phyloP scores from a whole-genome alignment of 2,888 invertebrate genomes.

The Phorcus lineatus region DNA sequence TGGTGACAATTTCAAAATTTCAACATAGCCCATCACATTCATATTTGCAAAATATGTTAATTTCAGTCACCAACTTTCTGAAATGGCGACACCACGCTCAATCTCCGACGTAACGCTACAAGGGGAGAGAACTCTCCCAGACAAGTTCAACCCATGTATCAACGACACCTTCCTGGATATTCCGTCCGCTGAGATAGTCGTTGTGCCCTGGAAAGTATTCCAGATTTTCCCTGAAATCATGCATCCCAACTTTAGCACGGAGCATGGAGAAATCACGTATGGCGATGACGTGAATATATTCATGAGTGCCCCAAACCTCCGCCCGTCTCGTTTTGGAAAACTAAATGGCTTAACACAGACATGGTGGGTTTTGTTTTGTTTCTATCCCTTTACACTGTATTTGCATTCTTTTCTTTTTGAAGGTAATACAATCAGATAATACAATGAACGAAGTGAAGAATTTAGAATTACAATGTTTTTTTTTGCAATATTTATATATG shows the following conservation, averaged over 20 bases:
- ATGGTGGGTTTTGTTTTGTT: not conserved
- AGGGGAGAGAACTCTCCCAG: not conserved
- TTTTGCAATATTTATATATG: too few relatives aligned
- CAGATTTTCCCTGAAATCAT: not conserved
- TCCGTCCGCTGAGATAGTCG: not conserved
- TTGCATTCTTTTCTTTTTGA: too few relatives aligned
- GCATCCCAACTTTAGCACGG: not conserved
- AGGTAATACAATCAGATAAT: too few relatives aligned
- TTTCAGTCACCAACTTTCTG: too few relatives aligned
- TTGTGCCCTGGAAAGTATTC: slow-evolving; percentile 19
- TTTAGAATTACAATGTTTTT: too few relatives aligned
- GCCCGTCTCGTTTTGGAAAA: not conserved
- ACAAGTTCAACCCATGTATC: slow-evolving; percentile 14
- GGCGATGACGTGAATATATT: slow-evolving; percentile 12
- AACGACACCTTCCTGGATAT: not conserved
- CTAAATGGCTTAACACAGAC: slow-evolving; percentile 2
- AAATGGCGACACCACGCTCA: not conserved
- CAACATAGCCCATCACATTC: too few relatives aligned
- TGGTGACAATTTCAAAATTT: too few relatives aligned
- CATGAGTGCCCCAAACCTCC: not conserved
- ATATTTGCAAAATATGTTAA: too few relatives aligned
- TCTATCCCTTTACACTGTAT: too few relatives aligned
- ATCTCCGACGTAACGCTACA: not conserved
- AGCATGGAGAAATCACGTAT: not conserved
- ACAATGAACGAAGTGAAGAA: too few relatives aligned